Evolutionary conservation across 2,113 vertebrate genomes (phyloP).

Genomic region (Amblyopsis rosae): DNA sequence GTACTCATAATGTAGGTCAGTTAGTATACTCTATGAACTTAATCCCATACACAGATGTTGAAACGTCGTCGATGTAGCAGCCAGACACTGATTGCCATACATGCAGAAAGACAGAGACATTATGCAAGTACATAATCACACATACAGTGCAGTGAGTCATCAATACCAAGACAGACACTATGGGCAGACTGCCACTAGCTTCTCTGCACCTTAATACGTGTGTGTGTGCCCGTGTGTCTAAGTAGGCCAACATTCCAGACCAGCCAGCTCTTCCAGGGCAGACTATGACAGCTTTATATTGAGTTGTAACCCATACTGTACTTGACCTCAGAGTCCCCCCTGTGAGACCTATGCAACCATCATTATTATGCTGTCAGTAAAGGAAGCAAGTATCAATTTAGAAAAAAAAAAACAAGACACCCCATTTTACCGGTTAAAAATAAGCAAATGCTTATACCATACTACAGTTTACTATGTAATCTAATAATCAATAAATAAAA

Average conservation of each 20-base stretch:
- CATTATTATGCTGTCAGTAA: not conserved
- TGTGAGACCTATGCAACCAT: slow-evolving; percentile 19
- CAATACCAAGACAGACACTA: slow-evolving; percentile 22
- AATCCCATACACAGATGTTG: slow-evolving; percentile 55
- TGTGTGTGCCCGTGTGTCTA: slow-evolving; percentile 20
- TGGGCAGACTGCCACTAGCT: not conserved
- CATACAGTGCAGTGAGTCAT: not conserved
- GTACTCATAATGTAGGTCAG: slow-evolving; percentile 63
- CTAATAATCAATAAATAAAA: no score
- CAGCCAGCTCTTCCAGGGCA: slow-evolving; percentile 29
- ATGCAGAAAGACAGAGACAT: not conserved
- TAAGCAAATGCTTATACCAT: no score
- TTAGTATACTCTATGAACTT: slow-evolving; percentile 64
- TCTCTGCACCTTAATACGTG: slow-evolving; percentile 12
- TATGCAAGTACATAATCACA: not conserved
- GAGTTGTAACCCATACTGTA: not conserved
- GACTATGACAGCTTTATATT: slow-evolving; percentile 17
- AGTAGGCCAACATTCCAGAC: slow-evolving; percentile 45
- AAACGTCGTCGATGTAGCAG: not conserved
- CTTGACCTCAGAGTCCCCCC: slow-evolving; percentile 10
- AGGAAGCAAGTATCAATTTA: not conserved
- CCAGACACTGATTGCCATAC: not conserved
- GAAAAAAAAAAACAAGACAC: not conserved
- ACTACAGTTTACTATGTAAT: no score
- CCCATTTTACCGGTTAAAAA: no score